Percentiles rank a stretch among this genome's conserved stretches.
Conservation (phyloP, 1,140 invertebrate genomes). For the Theocolax elegans region DNA sequence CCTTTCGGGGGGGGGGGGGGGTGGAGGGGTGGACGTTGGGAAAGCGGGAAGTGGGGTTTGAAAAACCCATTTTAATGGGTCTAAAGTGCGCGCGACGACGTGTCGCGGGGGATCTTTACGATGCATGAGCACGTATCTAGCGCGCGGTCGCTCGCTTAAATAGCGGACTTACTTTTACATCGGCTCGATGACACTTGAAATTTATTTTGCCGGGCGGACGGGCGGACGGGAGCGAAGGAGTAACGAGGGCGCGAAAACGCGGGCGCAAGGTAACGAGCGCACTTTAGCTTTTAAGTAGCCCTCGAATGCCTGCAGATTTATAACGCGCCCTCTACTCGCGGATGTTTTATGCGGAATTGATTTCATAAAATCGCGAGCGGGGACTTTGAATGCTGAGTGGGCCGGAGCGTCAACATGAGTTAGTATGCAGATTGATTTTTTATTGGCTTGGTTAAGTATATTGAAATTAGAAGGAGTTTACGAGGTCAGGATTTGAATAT, state of each 20-base stretch:
- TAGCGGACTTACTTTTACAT: conserved; percentile 23
- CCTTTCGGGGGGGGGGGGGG: no score
- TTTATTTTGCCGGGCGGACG: conserved; percentile 9
- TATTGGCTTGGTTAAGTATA: no score
- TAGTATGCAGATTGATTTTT: background rate
- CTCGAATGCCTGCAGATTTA: conserved; percentile 1
- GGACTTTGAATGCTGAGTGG: background rate
- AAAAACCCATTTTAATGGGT: conserved; percentile 13
- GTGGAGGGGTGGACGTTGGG: no score
- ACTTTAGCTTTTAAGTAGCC: conserved; percentile 7
- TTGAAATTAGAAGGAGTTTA: no score
- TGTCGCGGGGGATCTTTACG: conserved; percentile 28
- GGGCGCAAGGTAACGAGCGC: background rate
- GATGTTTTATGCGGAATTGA: background rate
- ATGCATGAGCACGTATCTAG: conserved; percentile 29
- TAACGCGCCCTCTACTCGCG: background rate
- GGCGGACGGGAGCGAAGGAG: background rate
- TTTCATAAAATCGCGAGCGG: background rate
- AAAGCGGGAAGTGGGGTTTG: no score
- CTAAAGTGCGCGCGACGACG: conserved; percentile 11
- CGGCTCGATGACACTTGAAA: conserved; percentile 15
- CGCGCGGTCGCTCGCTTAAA: background rate
- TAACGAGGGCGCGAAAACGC: background rate
- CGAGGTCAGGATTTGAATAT: no score
- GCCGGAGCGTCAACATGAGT: no score